Conservation (phyloP, 1,140 invertebrate genomes). For the Littorina saxatilis region DNA sequence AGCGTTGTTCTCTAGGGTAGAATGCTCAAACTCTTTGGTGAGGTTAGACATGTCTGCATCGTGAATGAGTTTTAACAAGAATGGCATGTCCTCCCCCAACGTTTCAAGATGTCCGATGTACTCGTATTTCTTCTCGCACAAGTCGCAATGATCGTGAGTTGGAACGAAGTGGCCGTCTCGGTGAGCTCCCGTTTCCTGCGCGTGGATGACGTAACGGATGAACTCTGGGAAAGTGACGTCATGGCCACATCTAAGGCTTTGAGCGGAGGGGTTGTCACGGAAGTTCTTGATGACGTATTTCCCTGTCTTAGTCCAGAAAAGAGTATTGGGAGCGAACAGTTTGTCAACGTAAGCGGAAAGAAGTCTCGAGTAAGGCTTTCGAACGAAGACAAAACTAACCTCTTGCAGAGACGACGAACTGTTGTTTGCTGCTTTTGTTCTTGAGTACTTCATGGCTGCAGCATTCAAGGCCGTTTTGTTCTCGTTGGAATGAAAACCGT, state of each 20-base stretch:
- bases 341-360: constrained; percentile 69
- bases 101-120: constrained; percentile 21
- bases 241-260: constrained; percentile 59
- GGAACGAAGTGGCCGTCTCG: constrained; percentile 24
- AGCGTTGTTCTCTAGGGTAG: constrained; percentile 14
- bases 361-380: constrained; percentile 64
- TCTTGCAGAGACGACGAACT: too few relatives aligned
- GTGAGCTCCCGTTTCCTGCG: constrained; percentile 52
- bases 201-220: constrained; percentile 62
- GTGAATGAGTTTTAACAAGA: constrained; percentile 43
- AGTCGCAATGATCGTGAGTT: not conserved
- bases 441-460: too few relatives aligned
- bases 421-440: too few relatives aligned
- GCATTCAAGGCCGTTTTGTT: not conserved
- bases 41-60: constrained; percentile 48
- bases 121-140: not conserved
- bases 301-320: constrained; percentile 62
- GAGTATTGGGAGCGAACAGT: constrained; percentile 66
- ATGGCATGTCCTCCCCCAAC: constrained; percentile 5
- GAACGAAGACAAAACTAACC: constrained; percentile 57
- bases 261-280: constrained; percentile 38
- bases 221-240: constrained; percentile 68
- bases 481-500: not conserved
- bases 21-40: constrained; percentile 1
- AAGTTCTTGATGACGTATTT: constrained; percentile 57